Evolutionary conservation across 2,113 vertebrate species (phyloP), one percentile per base, ranked within the genome.

Genomic region (Etheostoma cragini): DNA sequence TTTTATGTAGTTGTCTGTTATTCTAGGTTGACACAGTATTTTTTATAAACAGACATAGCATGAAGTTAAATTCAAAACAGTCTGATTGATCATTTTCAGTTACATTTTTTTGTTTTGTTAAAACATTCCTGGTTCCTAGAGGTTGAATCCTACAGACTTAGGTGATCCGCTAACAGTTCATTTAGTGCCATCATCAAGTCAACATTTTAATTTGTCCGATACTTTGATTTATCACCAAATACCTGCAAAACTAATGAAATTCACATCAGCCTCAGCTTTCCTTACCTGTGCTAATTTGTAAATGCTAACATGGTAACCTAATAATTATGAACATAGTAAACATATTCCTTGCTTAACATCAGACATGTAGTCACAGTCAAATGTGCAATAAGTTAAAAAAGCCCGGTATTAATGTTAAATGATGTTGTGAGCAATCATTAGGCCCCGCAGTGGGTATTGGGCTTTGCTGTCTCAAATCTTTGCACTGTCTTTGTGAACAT

Each of bases 171-270:
- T 66, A 8, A 26, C 3, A 22, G 38, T 46, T 46, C 16, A 16
- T 54, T 5, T 38, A n/a, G 57, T 1, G 1, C 8, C n/a, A 52
- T 17, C 57, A 38, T 24, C 3, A 38, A 7, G 15, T 57, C 53
- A 33, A 38, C 33, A 30, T 56, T 21, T 17, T 53, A 3, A 63
- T 52, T 6, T 13, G 8, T 26, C 42, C 22, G 17, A 49, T 16
- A 38, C n/a, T 6, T 24, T 42, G 21, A 54, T 76, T 67, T 67
- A 38, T 67, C 26, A 58, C 63, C 30, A 49, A 66, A 63, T 19
- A 38, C n/a, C 14, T 53, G 6, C n/a, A 42, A 64, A 26, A 16
- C 62, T 30, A 24, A 49, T n/a, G 30, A 35, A 11, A 19, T 62
- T 26, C 63, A 22, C 21, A 26, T 49, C 45, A 53, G 12, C 33